Evolutionary conservation across 2,888 invertebrate genomes (phyloP), one percentile per base, ranked within the genome.

Genomic region (Patella ulyssiponensis): DNA sequence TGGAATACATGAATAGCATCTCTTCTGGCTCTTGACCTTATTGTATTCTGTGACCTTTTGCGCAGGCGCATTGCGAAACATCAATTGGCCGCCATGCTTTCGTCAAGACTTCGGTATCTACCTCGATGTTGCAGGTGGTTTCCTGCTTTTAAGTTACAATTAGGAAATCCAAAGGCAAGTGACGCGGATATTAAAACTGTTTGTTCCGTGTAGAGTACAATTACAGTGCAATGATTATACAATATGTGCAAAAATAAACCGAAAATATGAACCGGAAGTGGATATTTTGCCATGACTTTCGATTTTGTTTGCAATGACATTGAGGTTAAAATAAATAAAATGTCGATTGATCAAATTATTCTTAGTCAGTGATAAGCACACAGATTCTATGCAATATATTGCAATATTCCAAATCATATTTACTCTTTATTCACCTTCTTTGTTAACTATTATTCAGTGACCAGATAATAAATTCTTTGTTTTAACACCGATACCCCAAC

Each of bases 51-150:
- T 27, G 23, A 75, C 58, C 64, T 33, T 17, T 2, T 79, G 82
- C 81, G 83, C 83, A 77, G 80, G 80, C 81, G 81, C 71, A 72
- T 70, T 76, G 75, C 70, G 70, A 52, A 33, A 75, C 15, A 69
- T 78, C 77, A 77, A 72, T 75, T 72, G 80, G 73, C 82, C 79
- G 83, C 83, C 81, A 84, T 84, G 84, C 80, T 82, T 75, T 80
- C 79, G 76, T 80, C 81, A 58, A 77, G 78, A 71, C 51, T 81
- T 77, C 83, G 85, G 81, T 81, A 81, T 80, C 72, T 88, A 74
- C 85, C 86, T 80, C 86, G 85, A 73, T 80, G 84, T 76, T 79
- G 82, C 76, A 83, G 86, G 78, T 84, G 83, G 77, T 82, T 87
- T 81, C 77, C 85, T 27, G 79, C 81, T 69, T 83, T 81, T 74